These are phyloP conservation scores for Halichoeres trimaculatus DNA, from an alignment of 2,113 vertebrate genomes.

Conservation along the genomic window DNA sequence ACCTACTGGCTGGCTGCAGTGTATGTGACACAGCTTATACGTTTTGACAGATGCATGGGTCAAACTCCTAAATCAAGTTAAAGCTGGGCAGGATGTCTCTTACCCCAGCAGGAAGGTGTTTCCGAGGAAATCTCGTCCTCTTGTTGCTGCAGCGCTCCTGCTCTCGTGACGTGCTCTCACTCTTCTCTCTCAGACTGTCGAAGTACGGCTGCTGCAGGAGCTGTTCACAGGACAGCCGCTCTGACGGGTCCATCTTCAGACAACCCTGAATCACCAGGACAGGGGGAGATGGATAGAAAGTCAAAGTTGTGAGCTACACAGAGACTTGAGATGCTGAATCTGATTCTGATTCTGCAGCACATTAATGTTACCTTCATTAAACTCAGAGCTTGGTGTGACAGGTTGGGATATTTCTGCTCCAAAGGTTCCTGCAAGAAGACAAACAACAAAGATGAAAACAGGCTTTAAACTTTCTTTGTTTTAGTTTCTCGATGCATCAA, in stretches of 20 bases:
- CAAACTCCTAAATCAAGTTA: too few species aligned
- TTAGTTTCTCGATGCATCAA: neutral
- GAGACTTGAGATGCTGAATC: neutral
- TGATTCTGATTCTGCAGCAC: too few species aligned
- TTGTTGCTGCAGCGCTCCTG: slow-evolving; percentile 79
- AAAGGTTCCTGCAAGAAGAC: slow-evolving; percentile 86
- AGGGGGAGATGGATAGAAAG: too few species aligned
- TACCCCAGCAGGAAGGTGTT: slow-evolving; percentile 86
- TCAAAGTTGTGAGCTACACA: neutral
- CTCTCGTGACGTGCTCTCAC: slow-evolving; percentile 75
- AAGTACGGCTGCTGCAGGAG: slow-evolving; percentile 92
- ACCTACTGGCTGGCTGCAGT: too few species aligned
- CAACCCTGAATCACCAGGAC: slow-evolving; percentile 83
- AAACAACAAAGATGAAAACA: neutral
- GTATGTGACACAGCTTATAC: too few species aligned
- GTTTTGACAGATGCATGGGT: too few species aligned
- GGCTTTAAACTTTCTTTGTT: too few species aligned
- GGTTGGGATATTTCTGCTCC: slow-evolving; percentile 90
- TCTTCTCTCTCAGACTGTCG: slow-evolving; percentile 84
- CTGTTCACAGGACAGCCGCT: slow-evolving; percentile 90
- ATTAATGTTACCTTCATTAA: slow-evolving; percentile 89
- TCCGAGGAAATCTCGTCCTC: slow-evolving; percentile 78
- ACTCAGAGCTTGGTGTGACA: slow-evolving; percentile 87
- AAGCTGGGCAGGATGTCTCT: neutral
- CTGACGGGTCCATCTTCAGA: slow-evolving; percentile 90